A percentile compares a stretch with the other conserved stretches of the same genome.
phyloP scores from a whole-genome alignment of 2,113 vertebrate genomes.

The Verasper variegatus region DNA sequence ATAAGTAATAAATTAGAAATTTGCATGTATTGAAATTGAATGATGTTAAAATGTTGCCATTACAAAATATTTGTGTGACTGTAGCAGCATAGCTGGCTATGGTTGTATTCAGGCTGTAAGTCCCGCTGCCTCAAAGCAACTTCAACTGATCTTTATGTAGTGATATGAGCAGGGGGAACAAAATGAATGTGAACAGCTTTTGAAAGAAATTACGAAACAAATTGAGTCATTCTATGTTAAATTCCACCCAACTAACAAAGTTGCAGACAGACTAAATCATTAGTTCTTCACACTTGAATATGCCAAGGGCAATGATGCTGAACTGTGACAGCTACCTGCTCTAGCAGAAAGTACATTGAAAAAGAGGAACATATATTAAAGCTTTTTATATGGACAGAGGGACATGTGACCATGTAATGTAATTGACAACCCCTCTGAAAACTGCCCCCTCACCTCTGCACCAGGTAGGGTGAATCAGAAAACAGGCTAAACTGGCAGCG shows the following conservation, averaged over 20 bases:
- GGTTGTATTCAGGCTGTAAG: too few species aligned
- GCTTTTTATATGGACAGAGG: neutral
- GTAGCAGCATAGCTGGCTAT: neutral
- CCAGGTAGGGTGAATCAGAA: neutral
- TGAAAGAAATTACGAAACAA: neutral
- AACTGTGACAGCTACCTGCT: neutral
- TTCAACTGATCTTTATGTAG: neutral
- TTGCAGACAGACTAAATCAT: neutral
- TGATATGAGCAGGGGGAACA: neutral
- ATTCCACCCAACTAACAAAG: neutral
- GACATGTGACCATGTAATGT: neutral
- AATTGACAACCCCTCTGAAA: too few species aligned
- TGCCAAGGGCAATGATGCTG: neutral
- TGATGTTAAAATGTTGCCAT: neutral
- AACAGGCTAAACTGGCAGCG: neutral
- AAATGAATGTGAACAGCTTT: neutral
- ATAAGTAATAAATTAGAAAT: neutral
- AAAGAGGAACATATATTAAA: neutral
- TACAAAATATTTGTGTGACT: neutral
- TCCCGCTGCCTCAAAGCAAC: too few species aligned
- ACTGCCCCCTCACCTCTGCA: neutral
- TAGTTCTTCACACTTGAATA: neutral
- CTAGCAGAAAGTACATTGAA: neutral
- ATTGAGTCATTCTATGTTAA: neutral
- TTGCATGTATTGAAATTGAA: neutral